Base-by-base conservation (phyloP, 2,113 vertebrate genomes). In the Microcebus murinus region DNA sequence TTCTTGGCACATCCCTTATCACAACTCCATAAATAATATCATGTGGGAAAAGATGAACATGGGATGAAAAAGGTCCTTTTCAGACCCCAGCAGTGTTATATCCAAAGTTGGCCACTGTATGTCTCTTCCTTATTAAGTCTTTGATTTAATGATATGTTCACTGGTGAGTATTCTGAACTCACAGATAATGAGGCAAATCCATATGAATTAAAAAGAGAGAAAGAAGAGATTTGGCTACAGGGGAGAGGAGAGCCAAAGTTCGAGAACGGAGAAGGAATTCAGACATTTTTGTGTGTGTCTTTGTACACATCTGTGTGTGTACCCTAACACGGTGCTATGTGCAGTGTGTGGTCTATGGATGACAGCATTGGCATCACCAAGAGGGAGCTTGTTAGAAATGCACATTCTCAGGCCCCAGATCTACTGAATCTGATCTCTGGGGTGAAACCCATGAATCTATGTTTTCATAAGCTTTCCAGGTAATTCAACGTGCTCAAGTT, bases 121-220 rank as follows among this genome's bases (percentile, higher is more conserved):
- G 76, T 91, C 13, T 55, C 50, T 93, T 77, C 31, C 63, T 63
- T 57, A 68, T 39, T 92, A 92, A 91, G 17, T 67, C 25, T 83
- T 94, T 86, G 25, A 73, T 67, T 84, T 94, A 52, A 76, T 70
- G n/a, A 74, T 65, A 42, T 3, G 14, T 9, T 93, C 55, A 13
- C 42, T 70, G 86, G 11, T 88, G 81, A 92, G 85, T 45, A 71
- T 70, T 87, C 34, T 70, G 73, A 23, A 67, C 29, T 79, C 31
- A 79, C 70, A 48, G 73, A 84, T 52, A 17, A 86, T 71, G 63
- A 14, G 76, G 57, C 20, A 96, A 94, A 95, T 94, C 89, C 82
- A 93, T 89, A 94, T 87, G 71, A 95, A 90, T 96, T 81, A 61
- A 63, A 87, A 81, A 85, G 48, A 67, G 12, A 68, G 15, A 80